These are phyloP conservation scores for Helleia helle DNA, from an alignment of 2,888 invertebrate genomes.

Conservation along the genomic window DNA sequence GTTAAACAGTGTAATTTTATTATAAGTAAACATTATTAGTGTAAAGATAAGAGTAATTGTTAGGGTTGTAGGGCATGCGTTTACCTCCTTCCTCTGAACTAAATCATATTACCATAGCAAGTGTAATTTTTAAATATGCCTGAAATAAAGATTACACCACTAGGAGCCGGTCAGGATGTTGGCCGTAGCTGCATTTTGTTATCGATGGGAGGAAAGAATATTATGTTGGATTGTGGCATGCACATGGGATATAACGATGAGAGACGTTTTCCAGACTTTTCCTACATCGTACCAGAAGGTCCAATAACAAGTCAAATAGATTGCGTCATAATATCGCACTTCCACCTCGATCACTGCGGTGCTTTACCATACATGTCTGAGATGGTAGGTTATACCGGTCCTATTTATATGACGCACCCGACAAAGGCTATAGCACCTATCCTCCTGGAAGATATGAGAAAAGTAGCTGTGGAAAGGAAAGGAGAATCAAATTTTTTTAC, in stretches of 20 bases:
- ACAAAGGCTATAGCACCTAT: slow-evolving; percentile 99
- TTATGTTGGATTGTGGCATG: slow-evolving; percentile 99
- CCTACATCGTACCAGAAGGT: slow-evolving; percentile 93
- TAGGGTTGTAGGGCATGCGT: too few species aligned
- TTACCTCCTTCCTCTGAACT: too few species aligned
- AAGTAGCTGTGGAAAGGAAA: slow-evolving; percentile 96
- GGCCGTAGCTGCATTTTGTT: slow-evolving; percentile 97
- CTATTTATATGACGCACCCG: slow-evolving; percentile 99
- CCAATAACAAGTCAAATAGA: slow-evolving; percentile 96
- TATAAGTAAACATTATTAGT: too few species aligned
- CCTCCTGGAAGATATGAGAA: slow-evolving; percentile 92
- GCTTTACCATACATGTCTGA: slow-evolving; percentile 96
- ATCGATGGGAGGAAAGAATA: slow-evolving; percentile 97
- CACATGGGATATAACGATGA: slow-evolving; percentile 99
- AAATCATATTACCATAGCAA: too few species aligned
- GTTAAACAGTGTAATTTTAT: too few species aligned
- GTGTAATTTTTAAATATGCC: slow-evolving; percentile 74
- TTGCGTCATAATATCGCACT: slow-evolving; percentile 98
- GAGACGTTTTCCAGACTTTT: slow-evolving; percentile 97
- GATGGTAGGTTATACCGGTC: slow-evolving; percentile 98
- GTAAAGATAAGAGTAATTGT: too few species aligned
- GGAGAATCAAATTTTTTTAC: slow-evolving; percentile 99
- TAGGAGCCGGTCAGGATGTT: slow-evolving; percentile 97
- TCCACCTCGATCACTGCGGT: slow-evolving; percentile 98
- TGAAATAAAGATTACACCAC: slow-evolving; percentile 89